Evolutionary conservation across 2,113 vertebrate species (phyloP), one percentile per base, ranked within the genome.

Genomic region (Puntigrus tetrazona): DNA sequence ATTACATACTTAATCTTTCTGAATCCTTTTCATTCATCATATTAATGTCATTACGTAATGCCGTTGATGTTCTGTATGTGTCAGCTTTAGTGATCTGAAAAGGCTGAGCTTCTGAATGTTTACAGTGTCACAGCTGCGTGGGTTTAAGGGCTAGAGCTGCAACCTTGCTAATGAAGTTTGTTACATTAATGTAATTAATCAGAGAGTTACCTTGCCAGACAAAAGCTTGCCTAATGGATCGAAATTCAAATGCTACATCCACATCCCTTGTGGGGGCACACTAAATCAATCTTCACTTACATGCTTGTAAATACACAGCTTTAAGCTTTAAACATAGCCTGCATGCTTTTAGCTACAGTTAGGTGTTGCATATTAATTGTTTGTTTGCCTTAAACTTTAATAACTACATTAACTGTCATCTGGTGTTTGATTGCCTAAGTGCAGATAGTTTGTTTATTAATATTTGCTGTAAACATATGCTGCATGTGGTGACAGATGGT

Each of bases 161-260:
- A 36, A n/a, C 81, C 73, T 41, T 84, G 85, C 63, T 85, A 89
- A 89, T 88, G 85, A 88, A 82, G 82, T 83, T 88, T 88, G 59
- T 45, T n/a, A 45, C 34, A 22, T 67, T 88, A 85, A 86, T 85
- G 76, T 63, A 85, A 88, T 86, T 83, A 77, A 82, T 89, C 86
- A 69, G 52, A 83, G 83, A 83, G 78, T 81, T 87, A 84, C 63
- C 82, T 65, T 38, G 16, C 85, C 74, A 75, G 31, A 83, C 80
- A 29, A 84, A 86, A 65, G 57, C 83, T 74, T 4, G 22, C 70
- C 63, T 83, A 83, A 83, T 78, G 55, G 50, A 87, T 87, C 41
- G 75, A 80, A 88, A 81, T 73, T 70, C 25, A 82, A 80, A 82
- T 76, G 47, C 70, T 50, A 5, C 6, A 63, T 65, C n/a, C 83